Conservation (phyloP, 2,113 vertebrate genomes). For the Xenus cinereus region DNA sequence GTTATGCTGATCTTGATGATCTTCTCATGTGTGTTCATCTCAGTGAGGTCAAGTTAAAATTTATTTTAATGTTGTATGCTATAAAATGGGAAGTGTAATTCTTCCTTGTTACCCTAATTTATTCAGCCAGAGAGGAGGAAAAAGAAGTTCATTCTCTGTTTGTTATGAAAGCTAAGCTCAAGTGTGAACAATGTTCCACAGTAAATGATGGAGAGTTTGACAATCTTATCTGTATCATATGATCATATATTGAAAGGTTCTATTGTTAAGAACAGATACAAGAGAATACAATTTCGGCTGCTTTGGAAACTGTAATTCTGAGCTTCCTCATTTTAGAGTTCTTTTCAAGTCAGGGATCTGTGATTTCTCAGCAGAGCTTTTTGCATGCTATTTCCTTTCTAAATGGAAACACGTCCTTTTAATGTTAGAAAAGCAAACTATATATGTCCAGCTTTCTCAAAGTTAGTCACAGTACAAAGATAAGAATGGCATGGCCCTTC, state of each 20-base stretch:
- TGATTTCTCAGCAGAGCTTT: background rate
- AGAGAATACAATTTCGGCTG: conserved; percentile 34
- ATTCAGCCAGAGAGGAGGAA: conserved; percentile 20
- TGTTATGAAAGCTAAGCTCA: conserved; percentile 61
- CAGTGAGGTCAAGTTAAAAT: background rate
- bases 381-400: background rate
- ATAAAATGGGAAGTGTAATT: background rate
- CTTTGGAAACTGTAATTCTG: conserved; percentile 7
- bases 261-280: conserved; percentile 57
- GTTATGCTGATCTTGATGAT: background rate
- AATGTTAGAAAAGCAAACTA: background rate
- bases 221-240: conserved; percentile 45
- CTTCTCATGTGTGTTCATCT: background rate
- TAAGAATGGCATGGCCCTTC: background rate
- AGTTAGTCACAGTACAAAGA: background rate
- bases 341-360: background rate
- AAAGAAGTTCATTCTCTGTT: conserved; percentile 37
- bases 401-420: background rate
- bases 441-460: background rate
- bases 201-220: conserved; percentile 62
- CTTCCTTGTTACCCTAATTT: background rate
- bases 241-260: conserved; percentile 53
- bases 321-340: conserved; percentile 32
- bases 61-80: background rate
- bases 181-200: conserved; percentile 19